Evolutionary conservation across 2,888 invertebrate genomes (phyloP), one percentile per base, ranked within the genome.

Genomic region (Ephialtes manifestator): DNA sequence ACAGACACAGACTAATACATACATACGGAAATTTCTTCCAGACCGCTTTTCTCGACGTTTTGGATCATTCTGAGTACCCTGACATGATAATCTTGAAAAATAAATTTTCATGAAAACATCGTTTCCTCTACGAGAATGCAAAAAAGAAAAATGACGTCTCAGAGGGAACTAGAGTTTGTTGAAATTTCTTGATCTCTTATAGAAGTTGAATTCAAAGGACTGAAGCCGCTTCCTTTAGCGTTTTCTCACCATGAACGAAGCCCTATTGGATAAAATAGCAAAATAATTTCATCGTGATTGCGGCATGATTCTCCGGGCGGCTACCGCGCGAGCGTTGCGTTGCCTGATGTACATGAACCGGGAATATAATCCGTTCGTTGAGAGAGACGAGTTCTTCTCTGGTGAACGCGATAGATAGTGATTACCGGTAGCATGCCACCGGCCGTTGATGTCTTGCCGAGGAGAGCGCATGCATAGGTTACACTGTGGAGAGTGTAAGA

Each of bases 361-460:
- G 58, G 70, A 72, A 74, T 48, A 81, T 84, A 82, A 84, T 78
- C 78, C 84, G 48, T 48, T 63, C 28, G 51, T 28, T 43, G 60
- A 51, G 74, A 76, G 65, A 60, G 63, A 71, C 72, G 83, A 71
- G 76, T 67, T 74, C 67, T 78, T 76, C 63, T 75, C 70, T 60
- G 55, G 74, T 35, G 75, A 83, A 63, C 74, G 77, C 81, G 81
- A 86, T 71, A 58, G 65, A 83, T 76, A 80, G 72, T 83, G 83
- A 85, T 83, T 85, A 83, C 81, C 83, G 77, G 86, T 84, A 84
- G 84, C 86, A 55, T 70, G 84, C 83, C 58, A 74, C 58, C 60
- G 35, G 39, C 20, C 60, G 60, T 51, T 53, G 60, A 77, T 72
- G 48, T 80, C 60, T 83, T 28, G 35, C 35, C 13, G 63, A 8